These are phyloP conservation scores for Orius laevigatus DNA, from an alignment of 1,140 invertebrate species.

Conservation along the genomic window DNA sequence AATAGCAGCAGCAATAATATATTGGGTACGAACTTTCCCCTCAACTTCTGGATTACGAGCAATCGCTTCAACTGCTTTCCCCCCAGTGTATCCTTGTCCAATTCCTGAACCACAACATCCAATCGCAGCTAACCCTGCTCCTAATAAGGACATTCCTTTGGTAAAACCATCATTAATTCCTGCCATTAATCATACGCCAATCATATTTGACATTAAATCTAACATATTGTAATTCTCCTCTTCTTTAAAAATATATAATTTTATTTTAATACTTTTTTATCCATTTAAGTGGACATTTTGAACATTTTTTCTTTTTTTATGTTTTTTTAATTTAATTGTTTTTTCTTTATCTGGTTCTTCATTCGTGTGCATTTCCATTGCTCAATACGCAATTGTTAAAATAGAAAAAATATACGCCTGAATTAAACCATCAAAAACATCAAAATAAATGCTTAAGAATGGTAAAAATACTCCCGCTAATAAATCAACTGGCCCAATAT, in stretches of 20 bases:
- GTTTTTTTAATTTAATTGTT: too few species aligned
- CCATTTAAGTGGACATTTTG: too few species aligned
- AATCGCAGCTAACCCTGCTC: background rate
- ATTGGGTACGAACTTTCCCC: background rate
- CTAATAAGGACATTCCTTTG: background rate
- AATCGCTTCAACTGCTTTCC: background rate
- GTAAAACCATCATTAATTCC: background rate
- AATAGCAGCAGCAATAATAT: background rate
- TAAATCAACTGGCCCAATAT: too few species aligned
- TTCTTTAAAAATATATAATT: background rate
- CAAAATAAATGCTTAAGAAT: too few species aligned
- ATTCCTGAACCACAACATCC: background rate
- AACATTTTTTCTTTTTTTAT: too few species aligned
- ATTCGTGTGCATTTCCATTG: too few species aligned
- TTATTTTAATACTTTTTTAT: too few species aligned
- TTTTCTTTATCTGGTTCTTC: too few species aligned
- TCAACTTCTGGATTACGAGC: background rate
- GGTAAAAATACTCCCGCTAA: too few species aligned
- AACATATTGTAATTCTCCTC: background rate
- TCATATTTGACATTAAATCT: background rate
- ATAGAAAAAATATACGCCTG: too few species aligned
- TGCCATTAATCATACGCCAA: background rate
- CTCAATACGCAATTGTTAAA: too few species aligned
- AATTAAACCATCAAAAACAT: too few species aligned
- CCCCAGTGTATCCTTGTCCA: background rate